Conservation (phyloP, 2,888 invertebrate species). For the Ethmia dodecea region DNA sequence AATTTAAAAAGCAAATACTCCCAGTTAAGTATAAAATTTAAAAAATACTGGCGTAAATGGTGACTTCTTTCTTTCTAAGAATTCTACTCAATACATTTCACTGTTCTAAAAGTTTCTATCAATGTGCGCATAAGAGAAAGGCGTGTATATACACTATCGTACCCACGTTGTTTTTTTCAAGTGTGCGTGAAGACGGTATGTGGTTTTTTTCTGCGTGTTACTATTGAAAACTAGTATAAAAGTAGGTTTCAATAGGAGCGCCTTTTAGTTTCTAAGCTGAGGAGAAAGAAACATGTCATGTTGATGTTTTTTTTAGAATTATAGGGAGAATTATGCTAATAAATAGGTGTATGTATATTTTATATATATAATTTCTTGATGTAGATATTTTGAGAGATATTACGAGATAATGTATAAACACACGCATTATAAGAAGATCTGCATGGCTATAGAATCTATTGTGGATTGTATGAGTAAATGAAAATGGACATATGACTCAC, state of each 20-base stretch:
- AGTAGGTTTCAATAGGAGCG: conserved; percentile 35
- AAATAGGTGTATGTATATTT: no score
- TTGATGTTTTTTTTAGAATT: conserved; percentile 32
- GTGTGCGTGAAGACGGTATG: conserved; percentile 56
- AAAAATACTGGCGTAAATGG: no score
- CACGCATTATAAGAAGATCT: no score
- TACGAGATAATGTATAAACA: no score
- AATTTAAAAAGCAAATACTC: no score
- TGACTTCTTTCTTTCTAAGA: background rate
- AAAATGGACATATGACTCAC: no score
- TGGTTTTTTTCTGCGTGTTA: conserved; percentile 49
- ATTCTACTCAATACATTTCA: conserved; percentile 30
- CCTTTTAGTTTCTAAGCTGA: conserved; percentile 54
- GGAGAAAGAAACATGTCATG: conserved; percentile 27
- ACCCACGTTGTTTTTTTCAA: conserved; percentile 23
- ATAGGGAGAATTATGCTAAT: conserved; percentile 1
- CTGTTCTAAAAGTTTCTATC: conserved; percentile 23
- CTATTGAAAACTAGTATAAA: conserved; percentile 65
- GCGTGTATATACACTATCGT: conserved; percentile 48
- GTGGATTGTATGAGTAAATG: no score
- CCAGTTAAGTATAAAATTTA: no score
- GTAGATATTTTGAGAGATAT: no score
- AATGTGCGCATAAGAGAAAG: conserved; percentile 61
- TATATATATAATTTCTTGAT: no score
- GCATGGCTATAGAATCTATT: no score